Conservation (phyloP, 2,113 vertebrate species). For the Melierax canorus region DNA sequence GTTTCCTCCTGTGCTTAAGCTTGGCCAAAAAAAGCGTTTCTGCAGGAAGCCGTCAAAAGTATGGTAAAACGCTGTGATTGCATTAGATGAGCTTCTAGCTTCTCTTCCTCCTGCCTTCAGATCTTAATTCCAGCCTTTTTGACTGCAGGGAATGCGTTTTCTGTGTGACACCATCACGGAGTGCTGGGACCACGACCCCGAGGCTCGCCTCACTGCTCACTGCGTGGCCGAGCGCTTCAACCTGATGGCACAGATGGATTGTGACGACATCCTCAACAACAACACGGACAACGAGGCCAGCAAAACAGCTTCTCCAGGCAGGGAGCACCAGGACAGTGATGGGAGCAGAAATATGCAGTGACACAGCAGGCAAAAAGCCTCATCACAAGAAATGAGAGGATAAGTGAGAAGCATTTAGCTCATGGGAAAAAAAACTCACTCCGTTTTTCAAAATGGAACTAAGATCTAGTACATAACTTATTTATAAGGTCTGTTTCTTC, state of each 20-base stretch:
- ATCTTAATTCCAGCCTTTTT: not conserved
- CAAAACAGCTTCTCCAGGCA: slow-evolving; percentile 33
- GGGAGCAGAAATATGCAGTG: not conserved
- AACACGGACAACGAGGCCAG: slow-evolving; percentile 46
- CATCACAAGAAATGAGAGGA: not conserved
- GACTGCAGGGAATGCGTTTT: slow-evolving; percentile 80
- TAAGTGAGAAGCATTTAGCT: not conserved
- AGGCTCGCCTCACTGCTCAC: slow-evolving; percentile 88
- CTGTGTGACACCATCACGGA: slow-evolving; percentile 86
- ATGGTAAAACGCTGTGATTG: not conserved
- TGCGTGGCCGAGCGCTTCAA: slow-evolving; percentile 87
- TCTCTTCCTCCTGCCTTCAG: not conserved
- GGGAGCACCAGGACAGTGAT: slow-evolving; percentile 13
- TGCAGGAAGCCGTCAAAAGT: not conserved
- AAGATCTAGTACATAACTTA: slow-evolving; percentile 23
- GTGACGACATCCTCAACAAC: slow-evolving; percentile 66
- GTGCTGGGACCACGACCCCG: slow-evolving; percentile 92
- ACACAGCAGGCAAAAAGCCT: not conserved
- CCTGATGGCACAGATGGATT: slow-evolving; percentile 73
- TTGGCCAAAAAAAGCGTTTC: not conserved
- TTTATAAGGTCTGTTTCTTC: slow-evolving; percentile 45
- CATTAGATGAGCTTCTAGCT: not conserved
- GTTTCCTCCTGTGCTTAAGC: not conserved
- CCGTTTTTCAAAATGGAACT: not conserved
- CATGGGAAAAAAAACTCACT: not conserved